phyloP scores from a whole-genome alignment of 2,113 vertebrate genomes.

The Psilopsiagon aymara region DNA sequence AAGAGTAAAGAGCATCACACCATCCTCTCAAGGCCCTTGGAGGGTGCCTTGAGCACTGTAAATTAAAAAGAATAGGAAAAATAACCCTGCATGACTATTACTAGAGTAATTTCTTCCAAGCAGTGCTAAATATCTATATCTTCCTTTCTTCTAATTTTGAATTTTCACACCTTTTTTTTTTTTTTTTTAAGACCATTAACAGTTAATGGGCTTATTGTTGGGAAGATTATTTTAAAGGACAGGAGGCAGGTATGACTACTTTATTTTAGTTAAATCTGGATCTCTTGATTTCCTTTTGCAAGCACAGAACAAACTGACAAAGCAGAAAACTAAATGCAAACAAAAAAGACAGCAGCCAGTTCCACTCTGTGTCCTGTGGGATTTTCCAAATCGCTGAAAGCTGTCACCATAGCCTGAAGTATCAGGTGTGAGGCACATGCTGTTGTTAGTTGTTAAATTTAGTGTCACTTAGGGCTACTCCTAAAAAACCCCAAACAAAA shows the following conservation, averaged over 20 bases:
- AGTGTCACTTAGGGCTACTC: slow-evolving; percentile 48
- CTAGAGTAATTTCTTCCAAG: background rate
- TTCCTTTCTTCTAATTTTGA: background rate
- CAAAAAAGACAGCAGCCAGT: slow-evolving; percentile 15
- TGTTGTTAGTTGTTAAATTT: slow-evolving; percentile 64
- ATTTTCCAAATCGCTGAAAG: slow-evolving; percentile 54
- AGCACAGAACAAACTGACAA: slow-evolving; percentile 26
- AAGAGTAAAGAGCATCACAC: slow-evolving; percentile 36
- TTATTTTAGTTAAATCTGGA: background rate
- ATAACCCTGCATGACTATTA: slow-evolving; percentile 7
- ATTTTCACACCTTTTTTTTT: background rate
- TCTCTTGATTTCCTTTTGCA: slow-evolving; percentile 17
- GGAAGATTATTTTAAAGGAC: background rate
- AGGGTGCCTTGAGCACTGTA: slow-evolving; percentile 28
- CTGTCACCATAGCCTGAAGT: slow-evolving; percentile 58
- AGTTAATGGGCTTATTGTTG: background rate
- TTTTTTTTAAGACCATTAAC: background rate
- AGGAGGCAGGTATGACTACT: background rate
- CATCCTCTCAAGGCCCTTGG: slow-evolving; percentile 23
- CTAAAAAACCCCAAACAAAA: slow-evolving; percentile 15
- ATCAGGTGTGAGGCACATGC: slow-evolving; percentile 58
- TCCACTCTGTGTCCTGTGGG: background rate
- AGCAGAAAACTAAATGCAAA: slow-evolving; percentile 57
- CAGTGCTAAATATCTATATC: background rate
- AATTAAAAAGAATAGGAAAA: slow-evolving; percentile 48